Base-by-base conservation (phyloP, 2,113 vertebrate species). In the Hiodon alosoides region DNA sequence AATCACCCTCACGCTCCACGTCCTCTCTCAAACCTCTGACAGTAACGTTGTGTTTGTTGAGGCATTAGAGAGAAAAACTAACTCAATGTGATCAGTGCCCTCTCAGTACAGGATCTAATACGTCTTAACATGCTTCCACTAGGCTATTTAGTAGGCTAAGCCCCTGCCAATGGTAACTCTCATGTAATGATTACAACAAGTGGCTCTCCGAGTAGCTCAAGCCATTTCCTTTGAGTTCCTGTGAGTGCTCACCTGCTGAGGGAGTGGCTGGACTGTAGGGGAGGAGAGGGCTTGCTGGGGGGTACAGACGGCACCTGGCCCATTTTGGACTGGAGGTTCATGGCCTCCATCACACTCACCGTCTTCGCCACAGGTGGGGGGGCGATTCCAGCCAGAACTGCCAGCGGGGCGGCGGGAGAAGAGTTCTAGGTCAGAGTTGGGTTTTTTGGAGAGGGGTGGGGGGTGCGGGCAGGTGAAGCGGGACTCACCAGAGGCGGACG, bases 401-500 rank as follows among this genome's bases (percentile, higher is more conserved):
- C 14, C 70, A 7, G 69, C 16, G 8, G 10, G 52, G 8, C 48
- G 72, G 60, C 66, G 7, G 66, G 4, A 48, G 51, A n/a, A 51
- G 4, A n/a, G 11, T 4, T 53, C 67, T 2, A 7, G 50, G 66
- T 59, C 71, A 16, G 58, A n/a, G 14, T 13, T 59, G 5, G 48
- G n/a, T 69, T 53, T 16, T 3, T 51, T 8, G 48, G 9, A 51
- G 65, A 50, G 54, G 47, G 3, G 74, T 3, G 10, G 17, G 31
- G 31, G 31, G 31, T 31, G 31, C 31, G 31, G 31, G 31, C 2
- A 7, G 31, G 3, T 31, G 67, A 9, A 55, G 57, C 71, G 31
- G 11, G 62, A 89, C 91, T 85, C 94, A 97, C 95, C 95, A 91
- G 79, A 87, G 5, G 94, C 93, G 81, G 96, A 99, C 77, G 94